Percentiles rank a stretch among this genome's conserved stretches.
These are phyloP conservation scores for Orthosia cruda DNA, from an alignment of 2,888 invertebrate genomes.

Conservation along the genomic window DNA sequence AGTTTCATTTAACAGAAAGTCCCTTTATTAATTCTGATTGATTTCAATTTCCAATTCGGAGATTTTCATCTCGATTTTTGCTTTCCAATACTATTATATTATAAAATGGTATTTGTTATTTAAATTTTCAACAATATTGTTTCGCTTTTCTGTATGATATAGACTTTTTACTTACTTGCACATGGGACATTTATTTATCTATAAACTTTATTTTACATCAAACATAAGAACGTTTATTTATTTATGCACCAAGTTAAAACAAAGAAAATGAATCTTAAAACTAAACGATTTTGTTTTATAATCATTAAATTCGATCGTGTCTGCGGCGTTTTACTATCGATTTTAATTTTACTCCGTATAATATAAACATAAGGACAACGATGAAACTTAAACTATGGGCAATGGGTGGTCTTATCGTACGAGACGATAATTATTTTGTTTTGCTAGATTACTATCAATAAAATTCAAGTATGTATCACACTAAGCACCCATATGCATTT, in stretches of 20 bases:
- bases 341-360: no score
- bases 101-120: not conserved
- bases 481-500: not conserved
- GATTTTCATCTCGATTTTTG: not conserved
- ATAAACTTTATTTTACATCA: not conserved
- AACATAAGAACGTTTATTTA: no score
- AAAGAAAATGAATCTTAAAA: no score
- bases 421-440: not conserved
- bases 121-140: not conserved
- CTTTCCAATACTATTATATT: conserved; percentile 7
- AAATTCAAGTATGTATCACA: not conserved
- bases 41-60: conserved; percentile 27
- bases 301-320: no score
- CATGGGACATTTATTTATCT: not conserved
- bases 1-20: conserved; percentile 14
- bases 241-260: no score
- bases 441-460: conserved; percentile 3
- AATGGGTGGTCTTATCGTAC: not conserved
- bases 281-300: no score
- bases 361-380: not conserved
- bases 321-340: no score
- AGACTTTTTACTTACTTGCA: not conserved
- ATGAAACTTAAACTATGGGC: not conserved
- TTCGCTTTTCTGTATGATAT: not conserved
- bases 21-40: conserved; percentile 22